Evolutionary conservation across 1,140 invertebrate species (phyloP).

Genomic region (Neodiprion fabricii): DNA sequence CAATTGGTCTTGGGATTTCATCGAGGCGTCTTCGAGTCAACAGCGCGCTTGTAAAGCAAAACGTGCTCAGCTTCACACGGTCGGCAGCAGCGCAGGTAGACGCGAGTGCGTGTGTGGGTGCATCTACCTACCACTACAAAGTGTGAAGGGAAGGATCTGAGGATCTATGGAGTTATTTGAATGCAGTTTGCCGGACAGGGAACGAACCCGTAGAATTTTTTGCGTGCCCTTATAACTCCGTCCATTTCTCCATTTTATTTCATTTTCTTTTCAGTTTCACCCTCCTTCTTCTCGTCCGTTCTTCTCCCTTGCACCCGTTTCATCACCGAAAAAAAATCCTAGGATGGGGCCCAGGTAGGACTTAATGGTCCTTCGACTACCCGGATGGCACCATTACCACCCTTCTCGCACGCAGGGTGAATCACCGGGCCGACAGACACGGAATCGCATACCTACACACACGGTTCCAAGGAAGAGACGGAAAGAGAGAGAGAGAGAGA

Average conservation of each 20-base stretch:
- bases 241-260: slow-evolving; percentile 17
- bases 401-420: neutral
- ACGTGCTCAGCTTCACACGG: neutral
- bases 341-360: neutral
- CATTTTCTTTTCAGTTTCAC: slow-evolving; percentile 22
- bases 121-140: too few relatives aligned
- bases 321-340: neutral
- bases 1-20: neutral
- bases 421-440: slow-evolving; percentile 8
- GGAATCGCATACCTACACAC: slow-evolving; percentile 5
- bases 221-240: slow-evolving; percentile 14
- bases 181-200: too few relatives aligned
- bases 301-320: slow-evolving; percentile 15
- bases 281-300: slow-evolving; percentile 23
- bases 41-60: neutral
- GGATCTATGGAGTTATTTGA: too few relatives aligned
- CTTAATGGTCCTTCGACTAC: slow-evolving; percentile 6
- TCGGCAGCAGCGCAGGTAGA: neutral
- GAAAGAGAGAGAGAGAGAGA: slow-evolving; percentile 20
- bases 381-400: slow-evolving; percentile 19
- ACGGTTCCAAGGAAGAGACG: slow-evolving; percentile 24
- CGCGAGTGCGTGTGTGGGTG: too few relatives aligned
- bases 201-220: too few relatives aligned
- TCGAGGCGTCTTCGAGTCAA: neutral
- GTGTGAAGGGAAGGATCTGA: too few relatives aligned